Conservation (phyloP, 1,140 invertebrate species). For the Drosophila burlai region DNA sequence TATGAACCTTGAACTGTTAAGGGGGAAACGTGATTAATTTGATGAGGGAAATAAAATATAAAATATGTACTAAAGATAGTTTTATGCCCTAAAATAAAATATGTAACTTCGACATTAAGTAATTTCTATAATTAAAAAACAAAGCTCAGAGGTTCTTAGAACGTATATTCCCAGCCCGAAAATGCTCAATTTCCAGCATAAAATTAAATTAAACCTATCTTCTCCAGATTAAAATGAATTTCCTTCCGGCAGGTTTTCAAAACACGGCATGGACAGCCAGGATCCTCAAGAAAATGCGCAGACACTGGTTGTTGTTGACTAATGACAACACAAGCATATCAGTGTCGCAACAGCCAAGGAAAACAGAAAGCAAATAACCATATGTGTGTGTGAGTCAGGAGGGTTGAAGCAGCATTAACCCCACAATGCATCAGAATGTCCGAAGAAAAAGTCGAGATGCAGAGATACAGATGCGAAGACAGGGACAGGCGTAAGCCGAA, state of each 20-base stretch:
- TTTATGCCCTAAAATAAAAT: too few species aligned
- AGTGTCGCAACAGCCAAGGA: conserved; percentile 52
- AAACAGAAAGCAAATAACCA: conserved; percentile 46
- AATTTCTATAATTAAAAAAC: background rate
- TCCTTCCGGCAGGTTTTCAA: background rate
- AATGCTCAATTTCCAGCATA: background rate
- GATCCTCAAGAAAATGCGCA: conserved; percentile 1
- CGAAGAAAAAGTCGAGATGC: conserved; percentile 51
- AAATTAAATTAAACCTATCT: background rate
- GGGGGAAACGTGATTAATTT: conserved; percentile 2
- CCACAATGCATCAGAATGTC: conserved; percentile 59
- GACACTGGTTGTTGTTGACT: conserved; percentile 34
- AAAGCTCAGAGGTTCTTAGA: background rate
- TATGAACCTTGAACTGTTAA: conserved; percentile 45
- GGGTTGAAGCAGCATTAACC: conserved; percentile 33
- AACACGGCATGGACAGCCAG: conserved; percentile 6
- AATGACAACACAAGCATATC: conserved; percentile 66
- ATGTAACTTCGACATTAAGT: background rate
- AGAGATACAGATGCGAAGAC: conserved; percentile 37
- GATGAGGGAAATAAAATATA: background rate
- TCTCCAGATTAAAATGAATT: background rate
- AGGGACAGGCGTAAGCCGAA: conserved; percentile 75
- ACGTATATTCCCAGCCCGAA: too few species aligned
- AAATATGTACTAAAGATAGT: background rate
- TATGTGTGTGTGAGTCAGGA: background rate